Base-by-base conservation (phyloP, 2,888 invertebrate genomes). In the Labia minor region DNA sequence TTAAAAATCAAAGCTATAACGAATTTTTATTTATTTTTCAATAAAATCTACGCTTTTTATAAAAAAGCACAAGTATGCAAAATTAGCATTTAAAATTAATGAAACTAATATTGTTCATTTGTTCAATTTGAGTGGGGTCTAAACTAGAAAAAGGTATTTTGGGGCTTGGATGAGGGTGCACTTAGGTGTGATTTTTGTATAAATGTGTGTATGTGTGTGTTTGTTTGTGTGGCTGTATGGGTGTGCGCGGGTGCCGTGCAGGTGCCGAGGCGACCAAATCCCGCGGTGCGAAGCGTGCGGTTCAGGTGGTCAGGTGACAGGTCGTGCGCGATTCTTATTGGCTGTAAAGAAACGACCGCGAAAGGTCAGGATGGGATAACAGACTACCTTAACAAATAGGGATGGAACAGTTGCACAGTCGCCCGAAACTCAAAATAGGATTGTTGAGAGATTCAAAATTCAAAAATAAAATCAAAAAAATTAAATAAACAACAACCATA, bases 1-100 rank as follows among this genome's bases (percentile, higher is more conserved):
- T n/a, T n/a, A 69, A 69, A 68, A 70, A 71, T 69, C 68, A 67
- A 74, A 74, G 75, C 75, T 75, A 14, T n/a, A 8, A 49, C 49
- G 49, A 49, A 49, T 49, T 49, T 49, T 14, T 49, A n/a, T 49
- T 10, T 49, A 49, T 49, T 49, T 49, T 49, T 49, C n/a, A 10
- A 10, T 49, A 49, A n/a, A n/a, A 49, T 49, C 49, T 49, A 49
- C 49, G 49, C 49, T 49, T 49, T 49, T 49, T 49, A 49, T 49
- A 49, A 49, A 49, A 49, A 49, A 49, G 49, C 49, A 49, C 49
- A 49, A 49, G 3, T 49, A 49, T 49, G 49, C 49, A 16, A 16
- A 49, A 49, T n/a, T 49, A 49, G 49, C 49, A 49, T 49, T 49
- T 33, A 8, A 26, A 26, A 26, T 26, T 6, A 26, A 26, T 26